Conservation (phyloP, 2,888 invertebrate genomes). For the Tiphia femorata region DNA sequence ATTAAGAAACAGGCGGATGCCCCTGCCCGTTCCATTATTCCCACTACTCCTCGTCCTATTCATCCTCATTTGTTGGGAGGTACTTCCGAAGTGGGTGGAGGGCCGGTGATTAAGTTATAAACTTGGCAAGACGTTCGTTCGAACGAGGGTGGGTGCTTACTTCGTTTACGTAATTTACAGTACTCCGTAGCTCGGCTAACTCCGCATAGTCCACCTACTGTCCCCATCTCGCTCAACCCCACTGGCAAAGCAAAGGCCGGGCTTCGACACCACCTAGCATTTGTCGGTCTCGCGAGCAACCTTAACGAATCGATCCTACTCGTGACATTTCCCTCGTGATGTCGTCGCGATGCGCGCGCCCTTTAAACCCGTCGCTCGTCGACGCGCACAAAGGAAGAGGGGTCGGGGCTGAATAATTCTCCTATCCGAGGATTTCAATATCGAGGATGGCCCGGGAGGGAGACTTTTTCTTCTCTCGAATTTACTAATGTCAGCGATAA, state of each 20-base stretch:
- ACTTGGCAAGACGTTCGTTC: constrained; percentile 59
- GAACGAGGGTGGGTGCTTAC: constrained; percentile 51
- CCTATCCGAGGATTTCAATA: no score
- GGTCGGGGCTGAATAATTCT: no score
- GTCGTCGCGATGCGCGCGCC: no score
- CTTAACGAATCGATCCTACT: constrained; percentile 16
- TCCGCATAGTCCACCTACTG: constrained; percentile 36
- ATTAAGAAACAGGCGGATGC: no score
- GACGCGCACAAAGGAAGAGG: no score
- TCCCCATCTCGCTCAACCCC: no score
- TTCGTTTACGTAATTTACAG: constrained; percentile 65
- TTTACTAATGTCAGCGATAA: constrained; percentile 18
- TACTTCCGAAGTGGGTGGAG: no score
- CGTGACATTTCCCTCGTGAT: constrained; percentile 7
- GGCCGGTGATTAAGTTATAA: constrained; percentile 60
- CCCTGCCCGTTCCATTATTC: no score
- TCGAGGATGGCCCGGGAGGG: no score
- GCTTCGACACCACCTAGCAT: constrained; percentile 53
- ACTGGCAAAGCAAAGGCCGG: constrained; percentile 45
- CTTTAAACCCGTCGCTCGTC: no score
- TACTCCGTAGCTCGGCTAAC: constrained; percentile 50
- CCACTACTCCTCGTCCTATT: no score
- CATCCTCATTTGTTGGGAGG: no score
- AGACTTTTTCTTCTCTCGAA: constrained; percentile 19
- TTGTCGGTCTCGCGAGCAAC: constrained; percentile 51